Conservation (phyloP, 2,113 vertebrate species). For the Nibea albiflora region DNA sequence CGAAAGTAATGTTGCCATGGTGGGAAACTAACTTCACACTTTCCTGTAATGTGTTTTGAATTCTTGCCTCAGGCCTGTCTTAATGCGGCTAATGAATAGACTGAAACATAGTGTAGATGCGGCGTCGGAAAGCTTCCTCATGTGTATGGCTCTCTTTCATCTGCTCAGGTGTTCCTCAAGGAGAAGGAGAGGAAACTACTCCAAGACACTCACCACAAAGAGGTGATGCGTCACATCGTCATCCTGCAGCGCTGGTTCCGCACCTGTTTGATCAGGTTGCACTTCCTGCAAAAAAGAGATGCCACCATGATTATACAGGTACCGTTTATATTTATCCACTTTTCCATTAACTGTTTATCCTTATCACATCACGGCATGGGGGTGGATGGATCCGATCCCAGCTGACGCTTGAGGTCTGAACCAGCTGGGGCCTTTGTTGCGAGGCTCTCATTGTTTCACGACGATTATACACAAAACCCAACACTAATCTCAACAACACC, state of each 20-base stretch:
- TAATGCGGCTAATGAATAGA: no score
- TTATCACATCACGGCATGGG: no score
- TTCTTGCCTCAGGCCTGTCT: neutral
- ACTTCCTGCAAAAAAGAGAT: conserved; percentile 85
- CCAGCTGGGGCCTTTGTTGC: no score
- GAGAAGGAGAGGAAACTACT: conserved; percentile 88
- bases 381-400: no score
- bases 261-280: conserved; percentile 85
- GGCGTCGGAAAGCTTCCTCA: neutral
- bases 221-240: conserved; percentile 89
- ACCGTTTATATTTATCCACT: neutral
- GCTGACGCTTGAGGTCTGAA: no score
- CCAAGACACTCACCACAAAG: conserved; percentile 88
- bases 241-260: conserved; percentile 94
- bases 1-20: neutral
- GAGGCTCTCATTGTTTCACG: no score
- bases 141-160: neutral
- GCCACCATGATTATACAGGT: conserved; percentile 89
- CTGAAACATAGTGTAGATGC: no score
- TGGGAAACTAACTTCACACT: neutral
- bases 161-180: conserved; percentile 92
- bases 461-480: no score
- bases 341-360: no score
- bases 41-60: neutral
- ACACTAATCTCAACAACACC: no score